Evolutionary conservation across 92 coral and sea anemone species (phyloP).

Genomic region (Zoanthus gigantus): DNA sequence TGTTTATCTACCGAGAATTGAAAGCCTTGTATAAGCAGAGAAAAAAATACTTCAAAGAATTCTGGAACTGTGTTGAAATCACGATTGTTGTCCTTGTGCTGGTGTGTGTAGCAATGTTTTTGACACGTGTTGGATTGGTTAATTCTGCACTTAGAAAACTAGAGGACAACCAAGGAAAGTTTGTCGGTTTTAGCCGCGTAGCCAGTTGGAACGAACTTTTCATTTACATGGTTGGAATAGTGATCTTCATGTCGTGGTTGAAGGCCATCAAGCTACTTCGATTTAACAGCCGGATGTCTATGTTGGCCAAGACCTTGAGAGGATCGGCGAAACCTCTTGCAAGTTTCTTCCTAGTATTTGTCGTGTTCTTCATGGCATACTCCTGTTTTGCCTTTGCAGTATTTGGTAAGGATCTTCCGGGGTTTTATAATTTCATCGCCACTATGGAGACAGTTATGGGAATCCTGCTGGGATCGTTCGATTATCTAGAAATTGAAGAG

Average conservation of each 20-base stretch:
- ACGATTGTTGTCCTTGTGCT: slow-evolving; percentile 73
- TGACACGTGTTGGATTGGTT: slow-evolving; percentile 79
- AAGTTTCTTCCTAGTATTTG: slow-evolving; percentile 84
- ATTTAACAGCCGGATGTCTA: slow-evolving; percentile 82
- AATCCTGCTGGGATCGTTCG: slow-evolving; percentile 87
- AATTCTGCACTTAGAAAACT: slow-evolving; percentile 69
- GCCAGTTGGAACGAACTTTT: slow-evolving; percentile 88
- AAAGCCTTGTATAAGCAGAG: slow-evolving; percentile 84
- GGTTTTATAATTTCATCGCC: slow-evolving; percentile 76
- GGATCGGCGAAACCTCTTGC: slow-evolving; percentile 90
- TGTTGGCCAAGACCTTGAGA: slow-evolving; percentile 82
- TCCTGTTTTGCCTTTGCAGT: slow-evolving; percentile 87
- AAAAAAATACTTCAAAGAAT: slow-evolving; percentile 77
- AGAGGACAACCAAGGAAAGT: slow-evolving; percentile 66
- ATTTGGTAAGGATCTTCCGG: slow-evolving; percentile 78
- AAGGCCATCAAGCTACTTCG: slow-evolving; percentile 88
- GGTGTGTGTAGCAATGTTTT: slow-evolving; percentile 83
- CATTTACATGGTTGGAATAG: slow-evolving; percentile 79
- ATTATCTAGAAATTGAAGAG: slow-evolving; percentile 72
- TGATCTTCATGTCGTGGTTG: slow-evolving; percentile 89
- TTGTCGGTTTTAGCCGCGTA: slow-evolving; percentile 85
- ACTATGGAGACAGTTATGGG: slow-evolving; percentile 91
- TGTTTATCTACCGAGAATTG: slow-evolving; percentile 87
- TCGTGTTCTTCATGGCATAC: slow-evolving; percentile 86
- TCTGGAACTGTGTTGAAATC: slow-evolving; percentile 92